phyloP scores from a whole-genome alignment of 2,797 vertebrate genomes.

The Gorsachius magnificus region DNA sequence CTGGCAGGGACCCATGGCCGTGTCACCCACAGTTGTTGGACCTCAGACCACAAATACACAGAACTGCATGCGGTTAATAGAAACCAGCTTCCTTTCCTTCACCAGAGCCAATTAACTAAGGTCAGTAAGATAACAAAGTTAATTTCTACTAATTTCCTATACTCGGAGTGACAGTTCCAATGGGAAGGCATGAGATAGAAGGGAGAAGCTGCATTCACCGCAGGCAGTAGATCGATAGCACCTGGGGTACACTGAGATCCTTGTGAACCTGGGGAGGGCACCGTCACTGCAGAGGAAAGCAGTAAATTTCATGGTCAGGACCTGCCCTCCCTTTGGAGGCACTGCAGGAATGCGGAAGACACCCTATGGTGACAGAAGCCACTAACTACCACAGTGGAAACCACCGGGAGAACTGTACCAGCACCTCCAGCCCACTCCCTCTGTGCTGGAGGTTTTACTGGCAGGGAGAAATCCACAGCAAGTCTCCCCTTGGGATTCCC shows the following conservation, averaged over 20 bases:
- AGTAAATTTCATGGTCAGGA: not conserved
- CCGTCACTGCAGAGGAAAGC: not conserved
- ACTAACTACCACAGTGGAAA: not conserved
- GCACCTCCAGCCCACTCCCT: not conserved
- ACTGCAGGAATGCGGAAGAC: not conserved
- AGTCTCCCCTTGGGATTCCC: not conserved
- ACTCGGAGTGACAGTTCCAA: not conserved
- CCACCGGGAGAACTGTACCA: not conserved
- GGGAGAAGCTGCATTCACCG: not conserved
- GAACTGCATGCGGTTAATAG: not conserved
- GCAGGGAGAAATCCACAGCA: not conserved
- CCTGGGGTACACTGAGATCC: not conserved
- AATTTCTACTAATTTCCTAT: not conserved
- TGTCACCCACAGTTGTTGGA: rapidly evolving
- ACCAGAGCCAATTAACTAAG: not conserved
- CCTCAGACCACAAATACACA: rapidly evolving
- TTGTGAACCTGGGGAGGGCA: not conserved
- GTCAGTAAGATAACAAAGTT: not conserved
- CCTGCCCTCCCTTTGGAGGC: not conserved
- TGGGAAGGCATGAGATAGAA: not conserved
- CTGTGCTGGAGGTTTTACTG: not conserved
- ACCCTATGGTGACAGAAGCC: not conserved
- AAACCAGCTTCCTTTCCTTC: not conserved
- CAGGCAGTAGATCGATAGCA: rapidly evolving
- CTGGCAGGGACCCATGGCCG: not conserved